Percentiles rank a stretch among this genome's conserved stretches.
Conservation (phyloP, 2,797 vertebrate genomes). For the Anableps anableps region DNA sequence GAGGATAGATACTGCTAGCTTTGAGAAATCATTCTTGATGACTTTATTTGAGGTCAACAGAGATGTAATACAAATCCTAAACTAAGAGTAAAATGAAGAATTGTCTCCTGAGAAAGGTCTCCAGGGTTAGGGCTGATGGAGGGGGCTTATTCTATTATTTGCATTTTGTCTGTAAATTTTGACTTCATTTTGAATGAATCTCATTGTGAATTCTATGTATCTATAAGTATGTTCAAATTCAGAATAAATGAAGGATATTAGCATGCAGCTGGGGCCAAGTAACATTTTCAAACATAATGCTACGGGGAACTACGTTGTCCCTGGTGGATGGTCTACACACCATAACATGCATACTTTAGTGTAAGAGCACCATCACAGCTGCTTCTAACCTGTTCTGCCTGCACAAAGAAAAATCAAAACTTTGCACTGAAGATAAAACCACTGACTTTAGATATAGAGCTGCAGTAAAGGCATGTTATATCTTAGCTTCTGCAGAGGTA, state of each 20-base stretch:
- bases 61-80: constrained; percentile 10
- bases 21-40: constrained; percentile 7
- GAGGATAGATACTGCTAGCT: not conserved
- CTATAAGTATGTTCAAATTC: constrained; percentile 28
- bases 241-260: constrained; percentile 45
- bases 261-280: constrained; percentile 46
- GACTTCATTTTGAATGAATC: not conserved
- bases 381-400: constrained; percentile 41
- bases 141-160: not conserved
- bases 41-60: constrained; percentile 5
- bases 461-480: constrained; percentile 2
- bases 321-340: constrained; percentile 72
- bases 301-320: constrained; percentile 66
- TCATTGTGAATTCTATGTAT: not conserved
- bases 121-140: not conserved
- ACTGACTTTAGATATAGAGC: constrained; percentile 23
- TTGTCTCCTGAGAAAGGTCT: not conserved
- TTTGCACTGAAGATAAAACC: constrained; percentile 32
- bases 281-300: constrained; percentile 32
- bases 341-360: constrained; percentile 33
- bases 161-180: not conserved
- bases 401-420: constrained; percentile 32
- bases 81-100: constrained; percentile 2
- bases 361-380: constrained; percentile 61
- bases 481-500: constrained; percentile 18